phyloP scores from a whole-genome alignment of 2,113 vertebrate genomes.

The Scomber scombrus region DNA sequence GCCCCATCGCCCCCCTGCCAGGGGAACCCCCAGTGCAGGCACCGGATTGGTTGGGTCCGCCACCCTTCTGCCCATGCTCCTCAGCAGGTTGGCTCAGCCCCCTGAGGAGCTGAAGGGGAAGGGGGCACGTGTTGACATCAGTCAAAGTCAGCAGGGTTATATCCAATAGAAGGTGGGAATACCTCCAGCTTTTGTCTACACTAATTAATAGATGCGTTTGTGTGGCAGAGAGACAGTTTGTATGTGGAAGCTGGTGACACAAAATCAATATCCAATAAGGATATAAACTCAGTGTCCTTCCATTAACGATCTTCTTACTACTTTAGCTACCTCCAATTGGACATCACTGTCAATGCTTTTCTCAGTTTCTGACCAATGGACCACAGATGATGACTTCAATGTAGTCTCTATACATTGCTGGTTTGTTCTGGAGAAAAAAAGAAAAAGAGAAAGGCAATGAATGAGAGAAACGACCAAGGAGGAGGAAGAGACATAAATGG shows the following conservation, averaged over 20 bases:
- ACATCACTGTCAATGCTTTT: conserved; percentile 25
- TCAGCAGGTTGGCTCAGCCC: conserved; percentile 79
- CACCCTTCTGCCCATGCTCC: conserved; percentile 86
- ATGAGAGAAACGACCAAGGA: conserved; percentile 32
- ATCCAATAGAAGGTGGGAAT: conserved; percentile 39
- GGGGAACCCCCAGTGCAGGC: conserved; percentile 84
- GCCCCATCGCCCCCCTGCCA: conserved; percentile 85
- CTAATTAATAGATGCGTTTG: conserved; percentile 16
- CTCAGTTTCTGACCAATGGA: conserved; percentile 42
- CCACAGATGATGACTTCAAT: conserved; percentile 33
- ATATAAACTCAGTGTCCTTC: conserved; percentile 42
- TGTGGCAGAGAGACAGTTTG: conserved; percentile 10
- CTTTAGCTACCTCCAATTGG: conserved; percentile 46
- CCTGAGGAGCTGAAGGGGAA: conserved; percentile 81
- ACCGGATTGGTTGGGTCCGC: conserved; percentile 85
- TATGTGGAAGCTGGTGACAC: conserved; percentile 30
- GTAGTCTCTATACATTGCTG: conserved; percentile 31
- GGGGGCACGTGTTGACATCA: conserved; percentile 68
- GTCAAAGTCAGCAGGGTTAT: conserved; percentile 54
- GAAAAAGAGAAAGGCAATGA: conserved; percentile 45
- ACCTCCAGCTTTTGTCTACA: conserved; percentile 47
- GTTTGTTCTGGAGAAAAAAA: conserved; percentile 51
- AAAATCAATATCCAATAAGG: conserved; percentile 65
- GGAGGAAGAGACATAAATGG: conserved; percentile 20
- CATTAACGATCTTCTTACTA: conserved; percentile 44